A percentile compares a stretch with the other conserved stretches of the same genome.
phyloP scores from a whole-genome alignment of 2,113 vertebrate species.

The Lamprotornis superbus region DNA sequence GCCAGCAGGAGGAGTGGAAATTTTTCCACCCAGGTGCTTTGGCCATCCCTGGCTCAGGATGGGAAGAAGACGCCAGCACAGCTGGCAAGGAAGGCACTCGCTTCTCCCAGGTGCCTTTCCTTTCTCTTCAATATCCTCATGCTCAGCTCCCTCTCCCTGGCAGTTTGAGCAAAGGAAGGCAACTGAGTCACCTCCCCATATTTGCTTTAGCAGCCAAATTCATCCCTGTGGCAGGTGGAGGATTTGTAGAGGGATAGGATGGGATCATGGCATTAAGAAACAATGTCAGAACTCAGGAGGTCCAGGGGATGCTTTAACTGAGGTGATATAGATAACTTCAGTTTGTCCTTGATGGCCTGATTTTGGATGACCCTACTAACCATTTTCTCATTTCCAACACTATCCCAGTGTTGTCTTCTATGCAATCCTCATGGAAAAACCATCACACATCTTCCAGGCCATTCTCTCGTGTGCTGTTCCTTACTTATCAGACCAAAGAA shows the following conservation, averaged over 20 bases:
- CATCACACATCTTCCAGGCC: accelerated
- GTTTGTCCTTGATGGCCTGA: no score
- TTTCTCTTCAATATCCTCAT: accelerated
- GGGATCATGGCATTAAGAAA: not conserved
- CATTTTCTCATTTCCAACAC: not conserved
- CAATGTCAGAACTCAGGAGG: not conserved
- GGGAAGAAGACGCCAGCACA: not conserved
- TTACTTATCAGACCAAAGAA: not conserved
- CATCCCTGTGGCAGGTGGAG: not conserved
- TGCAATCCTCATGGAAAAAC: not conserved
- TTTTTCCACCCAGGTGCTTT: not conserved
- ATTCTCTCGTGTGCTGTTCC: not conserved
- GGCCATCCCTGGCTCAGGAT: not conserved
- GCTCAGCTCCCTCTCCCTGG: not conserved
- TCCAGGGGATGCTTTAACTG: accelerated
- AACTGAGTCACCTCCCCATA: not conserved
- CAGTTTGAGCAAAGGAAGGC: not conserved
- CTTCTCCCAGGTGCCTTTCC: accelerated
- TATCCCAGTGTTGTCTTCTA: not conserved
- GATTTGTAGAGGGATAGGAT: not conserved
- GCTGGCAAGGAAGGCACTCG: accelerated
- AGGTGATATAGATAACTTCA: not conserved
- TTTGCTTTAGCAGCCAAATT: not conserved
- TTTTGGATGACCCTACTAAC: not conserved
- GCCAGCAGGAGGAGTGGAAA: not conserved